Evolutionary conservation across 2,113 vertebrate genomes (phyloP).

Genomic region (Cryptomyrus ogoouensis): DNA sequence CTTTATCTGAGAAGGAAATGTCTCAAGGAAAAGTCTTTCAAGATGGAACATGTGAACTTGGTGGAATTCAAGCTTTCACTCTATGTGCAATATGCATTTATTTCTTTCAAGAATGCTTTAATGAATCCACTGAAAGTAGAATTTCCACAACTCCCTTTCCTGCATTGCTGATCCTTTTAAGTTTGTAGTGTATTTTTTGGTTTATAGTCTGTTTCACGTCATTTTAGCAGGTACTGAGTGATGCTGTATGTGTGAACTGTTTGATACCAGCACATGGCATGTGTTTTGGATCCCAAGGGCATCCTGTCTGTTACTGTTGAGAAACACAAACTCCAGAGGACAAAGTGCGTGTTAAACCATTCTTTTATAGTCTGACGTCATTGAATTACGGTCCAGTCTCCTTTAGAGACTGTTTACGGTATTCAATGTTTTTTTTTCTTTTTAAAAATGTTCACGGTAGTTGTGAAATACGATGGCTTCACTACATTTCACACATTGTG

Average conservation of each 20-base stretch:
- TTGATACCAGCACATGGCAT: constrained; percentile 90
- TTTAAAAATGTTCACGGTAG: constrained; percentile 67
- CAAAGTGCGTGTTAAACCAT: constrained; percentile 64
- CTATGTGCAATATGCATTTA: constrained; percentile 96
- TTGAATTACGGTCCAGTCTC: constrained; percentile 66
- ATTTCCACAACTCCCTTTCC: constrained; percentile 66
- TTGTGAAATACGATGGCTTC: constrained; percentile 74
- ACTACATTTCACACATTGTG: constrained; percentile 86
- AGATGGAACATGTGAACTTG: constrained; percentile 70
- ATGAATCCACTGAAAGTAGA: constrained; percentile 73
- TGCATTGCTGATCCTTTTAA: constrained; percentile 59
- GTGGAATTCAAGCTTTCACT: constrained; percentile 88
- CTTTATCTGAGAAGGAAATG: constrained; percentile 52
- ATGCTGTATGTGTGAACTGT: constrained; percentile 84
- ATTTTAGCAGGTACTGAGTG: constrained; percentile 99
- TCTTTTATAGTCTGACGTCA: constrained; percentile 49
- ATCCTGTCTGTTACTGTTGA: constrained; percentile 83
- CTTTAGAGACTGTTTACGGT: constrained; percentile 40
- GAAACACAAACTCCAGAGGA: constrained; percentile 80
- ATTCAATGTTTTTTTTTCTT: constrained; percentile 58
- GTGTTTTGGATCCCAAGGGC: constrained; percentile 74
- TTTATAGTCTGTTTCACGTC: constrained; percentile 81
- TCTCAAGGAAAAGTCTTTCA: constrained; percentile 50
- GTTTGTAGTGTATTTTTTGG: constrained; percentile 37
- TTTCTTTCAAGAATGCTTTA: constrained; percentile 81